Conservation (phyloP, 1,140 invertebrate genomes). For the Asbolus verrucosus region DNA sequence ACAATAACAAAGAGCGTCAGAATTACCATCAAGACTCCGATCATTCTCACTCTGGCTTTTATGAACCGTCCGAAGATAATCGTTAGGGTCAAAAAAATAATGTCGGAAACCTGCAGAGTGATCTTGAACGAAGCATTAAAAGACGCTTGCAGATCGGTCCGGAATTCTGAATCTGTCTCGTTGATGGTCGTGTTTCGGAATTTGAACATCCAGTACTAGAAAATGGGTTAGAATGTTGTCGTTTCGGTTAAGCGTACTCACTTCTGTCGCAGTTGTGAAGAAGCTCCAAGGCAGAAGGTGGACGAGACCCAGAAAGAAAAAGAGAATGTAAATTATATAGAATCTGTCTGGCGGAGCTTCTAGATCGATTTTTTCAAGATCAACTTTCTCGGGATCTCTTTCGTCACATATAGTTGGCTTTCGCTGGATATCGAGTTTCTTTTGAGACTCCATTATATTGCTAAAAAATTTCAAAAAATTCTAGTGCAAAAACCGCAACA, state of each 20-base stretch:
- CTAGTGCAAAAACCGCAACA: no score
- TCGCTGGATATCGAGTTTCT: no score
- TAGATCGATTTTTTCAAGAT: slow-evolving; percentile 15
- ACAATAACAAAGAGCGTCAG: slow-evolving; percentile 7
- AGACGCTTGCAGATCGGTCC: slow-evolving; percentile 42
- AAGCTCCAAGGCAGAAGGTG: slow-evolving; percentile 40
- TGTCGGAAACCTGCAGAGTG: slow-evolving; percentile 11
- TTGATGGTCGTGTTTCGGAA: slow-evolving; percentile 41
- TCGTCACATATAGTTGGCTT: no score
- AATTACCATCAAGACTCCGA: slow-evolving; percentile 22
- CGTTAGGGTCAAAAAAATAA: slow-evolving; percentile 26
- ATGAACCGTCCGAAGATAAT: slow-evolving; percentile 40
- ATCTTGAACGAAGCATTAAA: slow-evolving; percentile 31
- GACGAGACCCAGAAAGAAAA: slow-evolving; percentile 42
- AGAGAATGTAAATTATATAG: slow-evolving; percentile 2
- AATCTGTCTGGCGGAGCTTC: slow-evolving; percentile 9
- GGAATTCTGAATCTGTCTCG: slow-evolving; percentile 34
- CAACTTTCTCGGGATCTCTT: background rate
- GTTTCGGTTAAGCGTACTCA: slow-evolving; percentile 11
- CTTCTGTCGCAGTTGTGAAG: slow-evolving; percentile 43
- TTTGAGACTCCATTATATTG: no score
- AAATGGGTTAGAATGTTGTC: background rate
- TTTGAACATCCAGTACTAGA: slow-evolving; percentile 35
- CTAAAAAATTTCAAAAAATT: no score
- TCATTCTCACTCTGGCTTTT: slow-evolving; percentile 22